Base-by-base conservation (phyloP, 2,797 vertebrate genomes). In the Peromyscus melanophrys region DNA sequence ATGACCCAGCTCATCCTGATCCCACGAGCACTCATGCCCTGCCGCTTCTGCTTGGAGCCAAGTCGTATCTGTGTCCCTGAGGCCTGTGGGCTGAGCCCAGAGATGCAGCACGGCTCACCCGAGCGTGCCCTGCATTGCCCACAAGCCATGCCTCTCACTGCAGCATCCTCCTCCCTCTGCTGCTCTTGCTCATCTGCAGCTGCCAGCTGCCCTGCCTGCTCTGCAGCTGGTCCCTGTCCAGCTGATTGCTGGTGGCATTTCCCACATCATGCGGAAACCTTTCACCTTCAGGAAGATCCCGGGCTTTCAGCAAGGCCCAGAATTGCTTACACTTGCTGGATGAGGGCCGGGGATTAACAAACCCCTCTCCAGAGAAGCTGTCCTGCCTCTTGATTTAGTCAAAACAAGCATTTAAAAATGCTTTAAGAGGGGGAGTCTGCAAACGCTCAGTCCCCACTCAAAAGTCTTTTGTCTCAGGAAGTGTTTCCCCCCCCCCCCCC, bases 81-180 rank as follows among this genome's bases (percentile, higher is more conserved):
- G 34, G 88, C 57, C 49, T 73, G 14, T 27, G 27, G 49, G 76
- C 88, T 86, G 31, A 29, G 40, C 1, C 0, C 3, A 11, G 91
- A 55, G 37, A 57, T 0, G 1, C 0, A 2, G 61, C 37, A 2
- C 1, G 1, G 78, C 13, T 80, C 31, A 43, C 27, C 67, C 73
- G 31, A 4, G 25, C 0, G 0, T 11, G 34, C 67, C 71, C 23
- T 4, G 11, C 27, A 7, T 2, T 14, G 49, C 43, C 63, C 37
- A 34, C 6, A 37, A 84, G 63, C 90, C 40, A 1, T 25, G 77
- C 55, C 8, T 3, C 59, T 63, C 75, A 2, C 1, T 4, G 23
- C 46, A 46, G 84, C 61, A 21, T 31, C 52, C n/a, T 71, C 12
- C 65, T 73, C 77, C 17, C 76, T n/a, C 43, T 19, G 59, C n/a